Percentiles rank a stretch among this genome's conserved stretches.
Conservation (phyloP, 2,113 vertebrate species). For the Miniopterus natalensis region DNA sequence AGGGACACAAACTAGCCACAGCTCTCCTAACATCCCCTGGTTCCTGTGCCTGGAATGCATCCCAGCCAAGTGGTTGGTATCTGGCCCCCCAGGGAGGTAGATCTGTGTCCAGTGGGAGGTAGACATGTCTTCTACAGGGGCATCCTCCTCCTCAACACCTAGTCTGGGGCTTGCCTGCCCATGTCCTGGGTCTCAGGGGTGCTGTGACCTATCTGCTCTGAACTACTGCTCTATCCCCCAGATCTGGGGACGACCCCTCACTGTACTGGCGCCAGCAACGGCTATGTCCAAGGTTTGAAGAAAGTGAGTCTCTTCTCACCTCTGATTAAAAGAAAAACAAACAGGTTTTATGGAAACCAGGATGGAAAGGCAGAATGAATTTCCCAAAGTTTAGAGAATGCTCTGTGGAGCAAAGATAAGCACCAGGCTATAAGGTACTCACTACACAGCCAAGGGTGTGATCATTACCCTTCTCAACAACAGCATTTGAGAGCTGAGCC, state of each 20-base stretch:
- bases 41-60: background rate
- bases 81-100: accelerated
- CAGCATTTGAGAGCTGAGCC: background rate
- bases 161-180: background rate
- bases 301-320: background rate
- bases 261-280: background rate
- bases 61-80: background rate
- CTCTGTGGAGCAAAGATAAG: background rate
- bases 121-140: background rate
- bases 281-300: background rate
- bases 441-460: background rate
- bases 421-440: background rate
- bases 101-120: background rate
- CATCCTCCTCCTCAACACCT: background rate
- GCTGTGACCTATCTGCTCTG: background rate
- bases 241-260: background rate
- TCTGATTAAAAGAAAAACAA: background rate
- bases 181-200: background rate
- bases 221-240: background rate
- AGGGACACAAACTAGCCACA: background rate
- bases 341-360: background rate
- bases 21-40: background rate
- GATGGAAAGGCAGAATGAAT: background rate
- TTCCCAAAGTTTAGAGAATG: constrained; percentile 48
- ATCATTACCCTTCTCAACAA: background rate